phyloP scores from a whole-genome alignment of 2,888 invertebrate genomes.

The Sinodicranocentrus sp. region DNA sequence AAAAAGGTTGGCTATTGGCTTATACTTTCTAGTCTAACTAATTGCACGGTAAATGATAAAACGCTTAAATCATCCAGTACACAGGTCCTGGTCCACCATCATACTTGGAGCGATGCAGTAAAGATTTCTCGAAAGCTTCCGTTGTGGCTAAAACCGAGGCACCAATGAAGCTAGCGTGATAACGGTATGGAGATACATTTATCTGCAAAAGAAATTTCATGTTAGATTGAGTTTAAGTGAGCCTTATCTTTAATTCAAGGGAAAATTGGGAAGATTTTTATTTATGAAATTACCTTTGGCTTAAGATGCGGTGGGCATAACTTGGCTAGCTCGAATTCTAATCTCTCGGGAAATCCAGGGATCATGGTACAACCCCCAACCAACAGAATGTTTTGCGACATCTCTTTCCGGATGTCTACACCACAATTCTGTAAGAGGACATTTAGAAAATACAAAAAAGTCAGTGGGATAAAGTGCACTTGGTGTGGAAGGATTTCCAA shows the following conservation, averaged over 20 bases:
- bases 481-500: no score
- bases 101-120: slow-evolving; percentile 72
- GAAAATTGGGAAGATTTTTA: background rate
- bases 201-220: slow-evolving; percentile 78
- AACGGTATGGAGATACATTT: slow-evolving; percentile 81
- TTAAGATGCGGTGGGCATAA: slow-evolving; percentile 80
- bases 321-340: slow-evolving; percentile 81
- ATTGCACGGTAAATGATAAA: slow-evolving; percentile 25
- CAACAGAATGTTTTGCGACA: slow-evolving; percentile 81
- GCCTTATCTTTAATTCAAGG: background rate
- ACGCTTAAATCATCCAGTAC: slow-evolving; percentile 74
- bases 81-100: slow-evolving; percentile 74
- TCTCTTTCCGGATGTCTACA: slow-evolving; percentile 81
- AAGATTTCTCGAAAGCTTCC: slow-evolving; percentile 76
- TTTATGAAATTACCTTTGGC: slow-evolving; percentile 79
- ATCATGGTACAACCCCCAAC: slow-evolving; percentile 81
- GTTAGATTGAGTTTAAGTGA: background rate
- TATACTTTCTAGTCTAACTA: background rate
- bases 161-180: slow-evolving; percentile 82
- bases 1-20: background rate
- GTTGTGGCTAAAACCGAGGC: slow-evolving; percentile 80
- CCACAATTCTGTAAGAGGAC: slow-evolving; percentile 79
- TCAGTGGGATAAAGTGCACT: no score
- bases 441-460: background rate
- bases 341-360: slow-evolving; percentile 81